Base-by-base conservation (phyloP, 1,140 invertebrate species). In the Drosophila nasuta region DNA sequence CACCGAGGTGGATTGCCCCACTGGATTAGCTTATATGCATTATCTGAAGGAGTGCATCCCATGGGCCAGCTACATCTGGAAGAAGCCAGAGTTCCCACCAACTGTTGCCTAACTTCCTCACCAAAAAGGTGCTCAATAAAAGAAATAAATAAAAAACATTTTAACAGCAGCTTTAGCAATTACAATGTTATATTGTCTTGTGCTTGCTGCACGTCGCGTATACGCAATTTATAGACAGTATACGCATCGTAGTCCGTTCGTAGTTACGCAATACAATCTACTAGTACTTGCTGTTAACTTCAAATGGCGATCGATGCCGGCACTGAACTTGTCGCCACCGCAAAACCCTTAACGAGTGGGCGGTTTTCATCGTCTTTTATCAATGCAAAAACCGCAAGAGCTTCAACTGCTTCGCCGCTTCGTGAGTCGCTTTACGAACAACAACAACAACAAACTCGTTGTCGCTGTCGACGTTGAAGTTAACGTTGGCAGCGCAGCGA, bases 1-100 rank as follows among this genome's bases (percentile, higher is more conserved):
- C 65, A 80, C 74, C 13, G 91, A 92, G 49, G 46, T 82, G 17
- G 91, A 91, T 49, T 92, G 91, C 33, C 87, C 91, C 48, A n/a
- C 58, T 0, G 91, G 83, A 5, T 38, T 82, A 41, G 91, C 91
- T 11, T 92, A 91, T 28, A 91, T 92, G 91, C 91, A 92, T 54
- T 69, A 91, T 56, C 71, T 91, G 25, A 88, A 82, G 75, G 91
- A 92, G 64, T 92, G 91, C 79, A 91, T 92, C 45, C 91, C 91
- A 7, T 92, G 91, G 91, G 75, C 81, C 52, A 91, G 81, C 25
- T 92, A 85, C 46, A 74, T 92, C 67, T 92, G 91, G 91, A 91
- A 92, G 74, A 79, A 91, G 57, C 91, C 79, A 2, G 82, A 91
- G 66, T 72, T 79, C 59, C 90, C 90, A 5, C 90, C 82, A 56